These are phyloP conservation scores for Acanthiza pusilla DNA, from an alignment of 2,797 vertebrate species.

Conservation along the genomic window DNA sequence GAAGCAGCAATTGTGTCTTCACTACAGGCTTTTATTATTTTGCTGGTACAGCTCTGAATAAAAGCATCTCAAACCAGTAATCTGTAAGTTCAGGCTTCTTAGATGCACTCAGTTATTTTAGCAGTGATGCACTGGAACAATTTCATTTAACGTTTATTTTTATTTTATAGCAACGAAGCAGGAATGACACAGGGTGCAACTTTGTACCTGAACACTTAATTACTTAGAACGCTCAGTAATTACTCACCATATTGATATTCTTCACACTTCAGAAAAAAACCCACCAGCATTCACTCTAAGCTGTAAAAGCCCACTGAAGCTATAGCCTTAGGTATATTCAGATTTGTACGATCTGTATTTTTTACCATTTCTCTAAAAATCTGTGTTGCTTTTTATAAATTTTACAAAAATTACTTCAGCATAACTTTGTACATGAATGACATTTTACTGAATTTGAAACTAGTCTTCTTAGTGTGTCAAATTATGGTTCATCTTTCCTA, in stretches of 20 bases:
- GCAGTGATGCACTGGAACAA: not conserved
- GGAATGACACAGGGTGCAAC: not conserved
- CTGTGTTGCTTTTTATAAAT: not conserved
- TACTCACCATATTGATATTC: not conserved
- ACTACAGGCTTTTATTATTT: not conserved
- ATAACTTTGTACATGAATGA: not conserved
- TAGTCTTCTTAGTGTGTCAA: not conserved
- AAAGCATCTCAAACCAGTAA: not conserved
- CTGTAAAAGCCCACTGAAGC: not conserved
- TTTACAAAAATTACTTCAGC: not conserved
- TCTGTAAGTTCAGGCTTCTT: not conserved
- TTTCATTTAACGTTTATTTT: not conserved
- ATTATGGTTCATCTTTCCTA: not conserved
- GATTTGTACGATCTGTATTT: not conserved
- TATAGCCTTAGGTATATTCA: not conserved
- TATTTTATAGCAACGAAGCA: not conserved
- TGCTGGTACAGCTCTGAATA: not conserved
- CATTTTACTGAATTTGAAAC: not conserved
- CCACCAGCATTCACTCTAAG: not conserved
- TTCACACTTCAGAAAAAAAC: not conserved
- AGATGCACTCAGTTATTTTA: not conserved
- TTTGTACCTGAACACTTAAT: not conserved
- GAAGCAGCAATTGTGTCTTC: not conserved
- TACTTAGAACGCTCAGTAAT: not conserved
- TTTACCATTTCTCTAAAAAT: not conserved